Evolutionary conservation across 2,797 vertebrate genomes (phyloP), one percentile per base, ranked within the genome.

Genomic region (Liasis olivaceus): DNA sequence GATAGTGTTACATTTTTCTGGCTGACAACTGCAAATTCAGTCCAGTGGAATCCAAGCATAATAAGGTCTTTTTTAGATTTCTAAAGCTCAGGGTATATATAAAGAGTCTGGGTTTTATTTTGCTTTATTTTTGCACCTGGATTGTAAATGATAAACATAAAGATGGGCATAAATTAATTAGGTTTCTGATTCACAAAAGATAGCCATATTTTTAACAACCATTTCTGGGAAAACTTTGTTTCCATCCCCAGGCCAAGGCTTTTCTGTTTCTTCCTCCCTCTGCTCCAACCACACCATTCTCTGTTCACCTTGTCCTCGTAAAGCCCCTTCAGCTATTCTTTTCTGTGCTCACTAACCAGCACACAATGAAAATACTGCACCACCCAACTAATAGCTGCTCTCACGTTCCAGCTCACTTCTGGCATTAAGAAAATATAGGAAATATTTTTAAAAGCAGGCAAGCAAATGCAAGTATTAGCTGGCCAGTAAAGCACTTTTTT

Each of bases 1-100:
- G 92, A 94, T 0, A 1, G 91, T 84, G 93, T 95, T 95, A 88
- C 58, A 92, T 93, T 95, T 95, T 94, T 94, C 84, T 93, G 77
- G 93, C 87, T 95, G 93, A 90, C 89, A 94, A 58, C 28, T 95
- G 89, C 93, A 95, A 94, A 92, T 93, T 94, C 91, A 94, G 63
- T 31, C 63, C 77, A 92, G 26, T 26, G 86, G 92, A 92, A 85
- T 77, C 14, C 11, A 94, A 85, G 60, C 8, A 63, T 84, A 90
- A 85, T 93, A 93, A 95, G 85, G 4, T 63, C 87, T 92, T n/a
- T 20, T 90, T 94, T 91, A 90, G n/a, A 24, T 84, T 92, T 63
- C 89, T 85, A 89, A 90, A 94, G 92, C 91, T 60, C 60, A 36
- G 7, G 20, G 24, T 84, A 24, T 84, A 84, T 84, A 54, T 54